Evolutionary conservation across 2,888 invertebrate species (phyloP).

Genomic region (Drosophila multiciliata): DNA sequence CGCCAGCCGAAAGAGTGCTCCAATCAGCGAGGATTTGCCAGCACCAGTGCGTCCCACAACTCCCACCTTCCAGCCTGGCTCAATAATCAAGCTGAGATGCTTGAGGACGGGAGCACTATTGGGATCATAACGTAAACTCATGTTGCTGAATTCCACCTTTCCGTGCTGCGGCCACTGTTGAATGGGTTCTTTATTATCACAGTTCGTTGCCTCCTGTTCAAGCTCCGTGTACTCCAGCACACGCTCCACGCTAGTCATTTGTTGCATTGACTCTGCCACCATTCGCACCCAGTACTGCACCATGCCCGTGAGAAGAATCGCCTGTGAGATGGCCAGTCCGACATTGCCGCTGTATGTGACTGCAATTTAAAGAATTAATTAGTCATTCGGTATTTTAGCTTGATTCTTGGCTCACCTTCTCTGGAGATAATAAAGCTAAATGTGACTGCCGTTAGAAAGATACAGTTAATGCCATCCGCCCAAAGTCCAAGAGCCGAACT

Average conservation of each 20-base stretch:
- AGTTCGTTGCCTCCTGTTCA: constrained; percentile 86
- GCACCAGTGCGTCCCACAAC: constrained; percentile 94
- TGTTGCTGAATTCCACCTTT: constrained; percentile 86
- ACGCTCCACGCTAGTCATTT: constrained; percentile 90
- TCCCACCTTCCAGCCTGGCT: constrained; percentile 89
- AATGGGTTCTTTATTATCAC: constrained; percentile 85
- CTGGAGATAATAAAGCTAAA: constrained; percentile 87
- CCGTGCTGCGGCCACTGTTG: constrained; percentile 89
- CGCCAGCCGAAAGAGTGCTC: constrained; percentile 91
- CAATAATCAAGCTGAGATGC: constrained; percentile 88
- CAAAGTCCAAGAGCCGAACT: constrained; percentile 89
- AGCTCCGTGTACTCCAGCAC: constrained; percentile 90
- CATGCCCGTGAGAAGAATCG: constrained; percentile 89
- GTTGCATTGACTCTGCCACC: constrained; percentile 89
- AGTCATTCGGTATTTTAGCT: neutral
- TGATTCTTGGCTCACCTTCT: constrained; percentile 85
- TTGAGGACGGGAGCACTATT: constrained; percentile 89
- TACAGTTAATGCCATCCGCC: constrained; percentile 89
- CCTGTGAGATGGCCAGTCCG: constrained; percentile 89
- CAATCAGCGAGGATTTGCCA: constrained; percentile 91
- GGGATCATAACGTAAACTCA: constrained; percentile 87
- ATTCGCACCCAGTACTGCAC: constrained; percentile 89
- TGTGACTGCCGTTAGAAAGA: constrained; percentile 88
- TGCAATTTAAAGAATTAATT: constrained; percentile 31
- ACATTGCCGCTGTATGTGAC: constrained; percentile 88